Evolutionary conservation across 2,797 vertebrate genomes (phyloP).

Genomic region (Hippoglossus hippoglossus): DNA sequence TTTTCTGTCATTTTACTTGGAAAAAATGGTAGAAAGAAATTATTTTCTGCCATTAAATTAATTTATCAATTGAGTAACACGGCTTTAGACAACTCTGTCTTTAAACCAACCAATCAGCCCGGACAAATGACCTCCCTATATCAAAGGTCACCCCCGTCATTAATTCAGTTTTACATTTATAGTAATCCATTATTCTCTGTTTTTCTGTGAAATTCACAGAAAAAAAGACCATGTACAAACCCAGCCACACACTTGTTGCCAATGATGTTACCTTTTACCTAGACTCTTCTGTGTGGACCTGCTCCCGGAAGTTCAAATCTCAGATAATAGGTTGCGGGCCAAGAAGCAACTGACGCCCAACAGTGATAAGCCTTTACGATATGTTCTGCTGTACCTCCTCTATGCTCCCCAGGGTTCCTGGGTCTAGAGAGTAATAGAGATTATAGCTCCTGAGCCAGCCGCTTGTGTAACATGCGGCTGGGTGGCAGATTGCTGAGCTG

Average conservation of each 20-base stretch:
- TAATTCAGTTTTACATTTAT: background rate
- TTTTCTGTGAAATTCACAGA: background rate
- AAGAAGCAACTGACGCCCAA: slow-evolving; percentile 62
- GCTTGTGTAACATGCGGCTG: slow-evolving; percentile 67
- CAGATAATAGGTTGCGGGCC: slow-evolving; percentile 63
- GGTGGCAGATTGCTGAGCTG: slow-evolving; percentile 74
- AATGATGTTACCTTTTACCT: slow-evolving; percentile 52
- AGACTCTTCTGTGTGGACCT: slow-evolving; percentile 50
- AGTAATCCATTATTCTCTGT: background rate
- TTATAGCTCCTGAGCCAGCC: slow-evolving; percentile 54
- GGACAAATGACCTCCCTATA: background rate
- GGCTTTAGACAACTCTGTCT: too few relatives aligned
- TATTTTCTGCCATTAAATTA: too few relatives aligned
- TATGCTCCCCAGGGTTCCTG: slow-evolving; percentile 58
- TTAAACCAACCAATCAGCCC: background rate
- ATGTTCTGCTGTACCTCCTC: slow-evolving; percentile 57
- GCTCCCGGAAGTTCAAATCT: slow-evolving; percentile 68
- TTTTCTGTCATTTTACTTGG: too few relatives aligned
- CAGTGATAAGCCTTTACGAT: slow-evolving; percentile 68
- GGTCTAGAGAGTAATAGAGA: slow-evolving; percentile 67
- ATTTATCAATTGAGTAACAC: too few relatives aligned
- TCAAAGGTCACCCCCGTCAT: background rate
- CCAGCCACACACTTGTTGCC: slow-evolving; percentile 9
- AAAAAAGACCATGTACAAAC: slow-evolving; percentile 24
- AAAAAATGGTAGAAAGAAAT: too few relatives aligned